Percentiles rank a stretch among this genome's conserved stretches.
These are phyloP conservation scores for Esox lucius DNA, from an alignment of 2,797 vertebrate species.

Conservation along the genomic window DNA sequence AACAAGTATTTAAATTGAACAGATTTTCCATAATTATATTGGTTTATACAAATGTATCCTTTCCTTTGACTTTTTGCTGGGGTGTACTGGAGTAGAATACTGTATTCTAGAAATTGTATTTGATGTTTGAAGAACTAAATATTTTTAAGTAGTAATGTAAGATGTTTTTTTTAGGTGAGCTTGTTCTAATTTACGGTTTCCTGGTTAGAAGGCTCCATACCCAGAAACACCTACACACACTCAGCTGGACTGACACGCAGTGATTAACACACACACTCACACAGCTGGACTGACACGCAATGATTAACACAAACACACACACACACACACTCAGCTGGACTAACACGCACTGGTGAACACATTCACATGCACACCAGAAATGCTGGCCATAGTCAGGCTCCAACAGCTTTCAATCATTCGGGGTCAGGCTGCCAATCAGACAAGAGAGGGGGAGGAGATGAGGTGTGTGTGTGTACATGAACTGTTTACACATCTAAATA, in stretches of 20 bases:
- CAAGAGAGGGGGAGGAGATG: conserved; percentile 4
- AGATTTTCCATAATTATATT: conserved; percentile 20
- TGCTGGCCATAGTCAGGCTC: conserved; percentile 33
- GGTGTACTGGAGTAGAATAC: conserved; percentile 11
- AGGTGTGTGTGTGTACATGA: conserved; percentile 1
- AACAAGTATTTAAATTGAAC: conserved; percentile 18
- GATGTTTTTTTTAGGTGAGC: conserved; percentile 37
- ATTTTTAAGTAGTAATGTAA: conserved; percentile 35
- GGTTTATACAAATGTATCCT: conserved; percentile 16
- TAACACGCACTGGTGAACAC: background rate
- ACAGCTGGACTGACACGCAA: conserved; percentile 5
- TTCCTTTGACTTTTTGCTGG: conserved; percentile 16
- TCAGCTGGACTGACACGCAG: conserved; percentile 11
- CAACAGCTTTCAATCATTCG: background rate
- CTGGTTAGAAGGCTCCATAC: conserved; percentile 38
- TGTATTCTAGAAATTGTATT: conserved; percentile 29
- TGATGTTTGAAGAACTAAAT: conserved; percentile 44
- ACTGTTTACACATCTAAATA: background rate
- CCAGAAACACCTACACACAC: conserved; percentile 22
- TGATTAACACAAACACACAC: background rate
- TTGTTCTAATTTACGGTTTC: conserved; percentile 50
- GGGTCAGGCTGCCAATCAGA: conserved; percentile 24
- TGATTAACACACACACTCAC: background rate
- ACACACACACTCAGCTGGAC: conserved; percentile 7
- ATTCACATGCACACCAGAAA: background rate